These are phyloP conservation scores for Listrodromus nycthemerus DNA, from an alignment of 2,888 invertebrate species.

Conservation along the genomic window DNA sequence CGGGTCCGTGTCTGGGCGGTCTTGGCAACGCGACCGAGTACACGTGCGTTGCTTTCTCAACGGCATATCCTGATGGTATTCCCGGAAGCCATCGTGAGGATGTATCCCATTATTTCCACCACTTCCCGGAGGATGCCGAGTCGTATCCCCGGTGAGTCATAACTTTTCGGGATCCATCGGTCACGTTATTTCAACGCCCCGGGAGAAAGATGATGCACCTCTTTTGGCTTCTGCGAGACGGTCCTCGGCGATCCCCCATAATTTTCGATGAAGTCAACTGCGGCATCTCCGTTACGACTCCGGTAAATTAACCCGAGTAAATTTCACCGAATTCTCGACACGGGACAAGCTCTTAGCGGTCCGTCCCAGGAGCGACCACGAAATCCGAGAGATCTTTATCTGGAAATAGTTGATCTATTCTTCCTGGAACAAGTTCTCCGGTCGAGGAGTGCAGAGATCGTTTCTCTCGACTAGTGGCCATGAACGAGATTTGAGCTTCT, in stretches of 20 bases:
- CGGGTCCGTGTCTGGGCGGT: too few species aligned
- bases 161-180: background rate
- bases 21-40: too few species aligned
- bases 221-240: background rate
- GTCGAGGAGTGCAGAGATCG: background rate
- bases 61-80: background rate
- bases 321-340: slow-evolving; percentile 2
- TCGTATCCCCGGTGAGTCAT: slow-evolving; percentile 23
- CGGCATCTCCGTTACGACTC: background rate
- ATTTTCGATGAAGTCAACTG: slow-evolving; percentile 9
- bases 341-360: background rate
- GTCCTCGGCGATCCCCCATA: background rate
- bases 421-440: slow-evolving; percentile 39
- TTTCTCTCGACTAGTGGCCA: slow-evolving; percentile 5
- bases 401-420: slow-evolving; percentile 40
- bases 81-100: background rate
- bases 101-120: background rate
- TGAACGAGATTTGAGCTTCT: background rate
- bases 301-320: background rate
- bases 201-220: slow-evolving; percentile 1
- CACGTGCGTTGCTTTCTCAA: too few species aligned
- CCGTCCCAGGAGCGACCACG: slow-evolving; percentile 14
- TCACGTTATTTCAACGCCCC: slow-evolving; percentile 11
- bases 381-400: slow-evolving; percentile 52
- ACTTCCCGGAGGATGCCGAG: slow-evolving; percentile 16